phyloP scores from a whole-genome alignment of 2,888 invertebrate species.

The Tiliacea aurago region DNA sequence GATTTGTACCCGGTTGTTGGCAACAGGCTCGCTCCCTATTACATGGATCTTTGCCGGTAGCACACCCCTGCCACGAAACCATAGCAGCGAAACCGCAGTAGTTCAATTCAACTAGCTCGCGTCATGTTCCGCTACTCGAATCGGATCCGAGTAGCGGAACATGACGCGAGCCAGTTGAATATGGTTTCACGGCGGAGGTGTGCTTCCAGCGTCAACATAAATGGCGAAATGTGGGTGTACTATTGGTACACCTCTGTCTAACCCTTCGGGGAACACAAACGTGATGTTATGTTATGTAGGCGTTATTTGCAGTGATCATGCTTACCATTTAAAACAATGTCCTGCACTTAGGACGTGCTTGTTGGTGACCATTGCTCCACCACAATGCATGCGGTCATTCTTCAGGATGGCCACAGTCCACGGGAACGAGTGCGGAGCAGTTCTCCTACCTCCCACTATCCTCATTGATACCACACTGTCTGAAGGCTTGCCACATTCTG shows the following conservation, averaged over 20 bases:
- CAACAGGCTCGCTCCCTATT: not conserved
- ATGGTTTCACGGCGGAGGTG: no score
- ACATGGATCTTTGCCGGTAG: no score
- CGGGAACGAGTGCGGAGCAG: slow-evolving; percentile 88
- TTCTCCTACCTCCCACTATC: slow-evolving; percentile 89
- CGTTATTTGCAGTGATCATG: not conserved
- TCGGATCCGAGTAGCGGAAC: no score
- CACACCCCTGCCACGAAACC: no score
- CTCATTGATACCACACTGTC: slow-evolving; percentile 91
- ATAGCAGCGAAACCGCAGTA: no score
- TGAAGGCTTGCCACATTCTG: slow-evolving; percentile 89
- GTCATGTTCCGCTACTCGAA: no score
- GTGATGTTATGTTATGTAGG: not conserved
- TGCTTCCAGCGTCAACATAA: no score
- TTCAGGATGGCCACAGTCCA: slow-evolving; percentile 90
- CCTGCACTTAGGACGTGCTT: slow-evolving; percentile 90
- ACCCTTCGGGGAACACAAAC: not conserved
- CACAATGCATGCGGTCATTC: slow-evolving; percentile 86
- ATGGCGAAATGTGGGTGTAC: no score
- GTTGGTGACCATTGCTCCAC: slow-evolving; percentile 89
- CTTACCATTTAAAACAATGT: slow-evolving; percentile 90
- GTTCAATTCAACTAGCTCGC: no score
- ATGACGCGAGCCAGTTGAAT: no score
- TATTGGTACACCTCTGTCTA: not conserved
- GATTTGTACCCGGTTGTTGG: not conserved